phyloP scores from a whole-genome alignment of 1,140 invertebrate species.

The Platorchestia sp. region DNA sequence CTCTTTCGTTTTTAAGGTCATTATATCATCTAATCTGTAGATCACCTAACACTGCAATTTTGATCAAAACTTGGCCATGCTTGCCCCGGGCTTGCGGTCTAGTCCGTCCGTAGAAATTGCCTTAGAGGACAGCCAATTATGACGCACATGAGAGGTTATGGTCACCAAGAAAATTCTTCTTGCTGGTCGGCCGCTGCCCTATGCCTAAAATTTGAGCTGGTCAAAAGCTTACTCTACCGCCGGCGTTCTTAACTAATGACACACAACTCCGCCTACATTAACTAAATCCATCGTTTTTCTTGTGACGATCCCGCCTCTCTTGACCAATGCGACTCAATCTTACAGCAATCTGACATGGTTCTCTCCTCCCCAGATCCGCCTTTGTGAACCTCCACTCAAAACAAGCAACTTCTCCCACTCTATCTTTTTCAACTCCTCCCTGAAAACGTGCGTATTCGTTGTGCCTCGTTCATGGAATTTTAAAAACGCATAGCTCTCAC shows the following conservation, averaged over 20 bases:
- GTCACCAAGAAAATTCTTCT: slow-evolving; percentile 43
- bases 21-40: slow-evolving; percentile 54
- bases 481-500: not conserved
- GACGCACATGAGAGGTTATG: slow-evolving; percentile 31
- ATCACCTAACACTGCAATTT: slow-evolving; percentile 48
- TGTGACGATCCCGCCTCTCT: slow-evolving; percentile 21
- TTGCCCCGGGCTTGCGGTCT: not conserved
- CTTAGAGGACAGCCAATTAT: slow-evolving; percentile 38
- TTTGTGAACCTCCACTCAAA: not conserved
- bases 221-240: slow-evolving; percentile 45
- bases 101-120: slow-evolving; percentile 35
- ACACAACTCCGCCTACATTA: slow-evolving; percentile 33
- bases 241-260: slow-evolving; percentile 47
- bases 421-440: not conserved
- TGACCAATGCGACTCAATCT: slow-evolving; percentile 50
- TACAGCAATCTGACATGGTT: not conserved
- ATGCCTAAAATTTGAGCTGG: slow-evolving; percentile 49
- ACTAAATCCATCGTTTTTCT: slow-evolving; percentile 45
- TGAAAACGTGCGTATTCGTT: not conserved
- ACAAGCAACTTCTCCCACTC: not conserved
- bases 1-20: slow-evolving; percentile 54
- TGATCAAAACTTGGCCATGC: slow-evolving; percentile 47
- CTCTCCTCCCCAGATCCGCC: not conserved
- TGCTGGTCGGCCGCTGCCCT: slow-evolving; percentile 19
- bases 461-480: not conserved